A percentile compares a stretch with the other conserved stretches of the same genome.
Evolutionary conservation across 2,113 vertebrate species (phyloP).

Genomic region (Bubo bubo): DNA sequence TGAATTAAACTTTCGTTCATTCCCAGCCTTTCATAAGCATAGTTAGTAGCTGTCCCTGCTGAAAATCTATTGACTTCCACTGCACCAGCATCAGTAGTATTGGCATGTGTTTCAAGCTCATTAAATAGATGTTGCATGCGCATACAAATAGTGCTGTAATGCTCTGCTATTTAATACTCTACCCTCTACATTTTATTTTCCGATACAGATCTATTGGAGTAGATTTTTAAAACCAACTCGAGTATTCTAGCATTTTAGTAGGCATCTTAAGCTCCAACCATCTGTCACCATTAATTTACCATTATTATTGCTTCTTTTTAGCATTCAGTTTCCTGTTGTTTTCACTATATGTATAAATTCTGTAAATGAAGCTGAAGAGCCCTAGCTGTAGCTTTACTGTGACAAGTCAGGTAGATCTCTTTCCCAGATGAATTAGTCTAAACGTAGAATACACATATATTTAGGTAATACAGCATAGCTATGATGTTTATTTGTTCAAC

Average conservation of each 20-base stretch:
- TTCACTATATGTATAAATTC: not conserved
- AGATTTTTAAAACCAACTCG: not conserved
- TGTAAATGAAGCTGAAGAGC: not conserved
- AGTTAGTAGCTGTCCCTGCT: not conserved
- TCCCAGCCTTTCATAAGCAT: not conserved
- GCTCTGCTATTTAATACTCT: conserved; percentile 15
- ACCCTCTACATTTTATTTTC: not conserved
- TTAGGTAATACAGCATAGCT: not conserved
- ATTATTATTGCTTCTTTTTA: not conserved
- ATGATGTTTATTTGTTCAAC: not conserved
- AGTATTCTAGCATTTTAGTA: not conserved
- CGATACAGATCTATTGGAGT: not conserved
- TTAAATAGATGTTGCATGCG: conserved; percentile 24
- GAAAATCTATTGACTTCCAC: conserved; percentile 6
- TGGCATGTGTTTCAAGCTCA: conserved; percentile 12
- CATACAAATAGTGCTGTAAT: not conserved
- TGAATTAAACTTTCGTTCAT: not conserved
- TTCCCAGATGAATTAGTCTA: not conserved
- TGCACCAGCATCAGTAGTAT: not conserved
- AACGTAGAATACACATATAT: not conserved
- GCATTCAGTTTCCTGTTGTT: not conserved
- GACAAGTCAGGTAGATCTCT: not conserved
- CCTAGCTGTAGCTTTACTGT: not conserved
- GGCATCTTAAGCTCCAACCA: not conserved
- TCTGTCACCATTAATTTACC: conserved; percentile 21